Base-by-base conservation (phyloP, 2,113 vertebrate species). In the Lynx canadensis region DNA sequence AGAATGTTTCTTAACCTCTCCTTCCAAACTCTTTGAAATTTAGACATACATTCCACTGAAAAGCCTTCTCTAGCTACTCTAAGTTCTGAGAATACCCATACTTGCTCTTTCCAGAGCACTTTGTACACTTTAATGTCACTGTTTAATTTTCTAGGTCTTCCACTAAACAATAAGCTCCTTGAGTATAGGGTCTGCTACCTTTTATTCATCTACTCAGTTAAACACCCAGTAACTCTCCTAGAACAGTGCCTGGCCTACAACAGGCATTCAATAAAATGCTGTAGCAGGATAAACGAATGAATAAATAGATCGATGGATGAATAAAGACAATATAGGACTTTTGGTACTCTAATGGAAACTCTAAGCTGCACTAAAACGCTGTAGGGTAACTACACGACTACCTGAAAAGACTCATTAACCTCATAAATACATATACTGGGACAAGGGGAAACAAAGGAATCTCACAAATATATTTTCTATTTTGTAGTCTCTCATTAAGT, bases 211-310 rank as follows among this genome's bases (percentile, higher is more conserved):
- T 89, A 41, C 25, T 19, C 38, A 88, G 25, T 13, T 83, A 48
- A 78, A 48, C 74, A 78, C 41, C 27, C 41, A 78, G 31, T 94
- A 69, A 31, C 68, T 87, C 23, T 90, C 27, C 79, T 86, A 73
- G 13, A 81, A 93, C 14, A 80, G 41, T 85, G 11, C 38, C 71
- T 55, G 55, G 45, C n/a, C 79, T 4, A 15, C 60, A 97, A 48
- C 2, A 89, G 41, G 25, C 74, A 92, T 94, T 97, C 76, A 89
- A 33, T 82, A 80, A 94, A 80, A 88, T 45, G n/a, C n/a, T 71
- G 15, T 78, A 95, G 93, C 65, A 97, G 66, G 41, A 76, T 68
- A 78, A 88, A 94, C 33, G 31, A 78, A 88, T 52, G 63, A 27
- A 63, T 36, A 12, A 31, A 65, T 18, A 10, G 55, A 36, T 29